Percentiles rank a stretch among this genome's conserved stretches.
Evolutionary conservation across 2,888 invertebrate species (phyloP).

Genomic region (Cantharis flavilabris): DNA sequence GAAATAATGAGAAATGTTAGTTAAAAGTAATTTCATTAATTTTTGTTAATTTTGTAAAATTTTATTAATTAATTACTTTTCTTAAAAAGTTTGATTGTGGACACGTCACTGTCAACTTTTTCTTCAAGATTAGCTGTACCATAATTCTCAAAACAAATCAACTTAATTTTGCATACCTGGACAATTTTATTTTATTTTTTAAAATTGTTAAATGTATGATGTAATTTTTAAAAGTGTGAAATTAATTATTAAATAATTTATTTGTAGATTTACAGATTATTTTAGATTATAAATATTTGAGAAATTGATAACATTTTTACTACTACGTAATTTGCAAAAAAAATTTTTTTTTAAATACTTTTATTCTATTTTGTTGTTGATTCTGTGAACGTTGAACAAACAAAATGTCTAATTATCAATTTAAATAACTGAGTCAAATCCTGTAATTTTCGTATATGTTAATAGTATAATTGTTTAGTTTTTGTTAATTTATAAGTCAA

Average conservation of each 20-base stretch:
- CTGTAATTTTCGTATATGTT: neutral
- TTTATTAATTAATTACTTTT: neutral
- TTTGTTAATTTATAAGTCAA: neutral
- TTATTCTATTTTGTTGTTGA: neutral
- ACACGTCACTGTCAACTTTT: too few relatives aligned
- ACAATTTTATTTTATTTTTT: neutral
- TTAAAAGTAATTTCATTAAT: neutral
- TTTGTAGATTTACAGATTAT: neutral
- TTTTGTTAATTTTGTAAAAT: too few relatives aligned
- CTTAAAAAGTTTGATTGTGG: neutral
- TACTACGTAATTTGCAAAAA: neutral
- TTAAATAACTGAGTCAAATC: neutral
- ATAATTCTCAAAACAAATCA: neutral
- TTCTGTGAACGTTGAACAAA: neutral
- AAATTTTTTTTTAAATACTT: neutral
- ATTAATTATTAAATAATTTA: neutral
- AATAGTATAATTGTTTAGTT: neutral
- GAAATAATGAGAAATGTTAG: neutral
- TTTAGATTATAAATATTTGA: too few relatives aligned
- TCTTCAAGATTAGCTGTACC: neutral
- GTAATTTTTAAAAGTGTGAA: too few relatives aligned
- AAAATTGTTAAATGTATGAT: too few relatives aligned
- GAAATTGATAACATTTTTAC: neutral
- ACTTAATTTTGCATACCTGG: too few relatives aligned
- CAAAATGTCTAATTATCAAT: neutral